These are phyloP conservation scores for Paramormyrops kingsleyae DNA, from an alignment of 2,113 vertebrate genomes.

Conservation along the genomic window DNA sequence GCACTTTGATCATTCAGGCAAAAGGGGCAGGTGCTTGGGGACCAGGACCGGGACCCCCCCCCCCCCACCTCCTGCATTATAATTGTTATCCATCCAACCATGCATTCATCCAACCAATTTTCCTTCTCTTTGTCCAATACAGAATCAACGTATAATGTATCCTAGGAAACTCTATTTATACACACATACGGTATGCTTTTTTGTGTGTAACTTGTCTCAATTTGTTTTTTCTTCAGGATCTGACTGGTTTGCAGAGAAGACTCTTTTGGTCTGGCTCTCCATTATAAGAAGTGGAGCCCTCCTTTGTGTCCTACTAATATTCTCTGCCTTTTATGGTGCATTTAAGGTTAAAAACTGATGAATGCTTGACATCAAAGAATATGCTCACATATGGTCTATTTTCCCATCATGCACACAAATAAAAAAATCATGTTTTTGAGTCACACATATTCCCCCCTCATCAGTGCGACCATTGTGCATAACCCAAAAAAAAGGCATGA, in stretches of 20 bases:
- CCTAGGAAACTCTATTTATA: not conserved
- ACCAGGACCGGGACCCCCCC: no score
- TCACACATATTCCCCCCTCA: not conserved
- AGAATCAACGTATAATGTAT: not conserved
- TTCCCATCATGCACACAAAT: not conserved
- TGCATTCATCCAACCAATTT: not conserved
- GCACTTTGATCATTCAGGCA: not conserved
- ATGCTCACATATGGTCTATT: not conserved
- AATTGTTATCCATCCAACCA: not conserved
- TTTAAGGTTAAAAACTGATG: not conserved
- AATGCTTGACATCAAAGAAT: not conserved
- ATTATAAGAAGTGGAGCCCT: not conserved
- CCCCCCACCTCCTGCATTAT: not conserved
- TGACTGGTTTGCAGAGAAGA: not conserved
- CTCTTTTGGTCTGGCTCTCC: not conserved
- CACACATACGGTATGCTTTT: not conserved
- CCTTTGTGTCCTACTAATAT: not conserved
- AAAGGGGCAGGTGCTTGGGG: not conserved
- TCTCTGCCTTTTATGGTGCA: not conserved
- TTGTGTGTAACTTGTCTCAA: not conserved
- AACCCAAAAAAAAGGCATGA: not conserved
- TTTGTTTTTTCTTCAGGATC: not conserved
- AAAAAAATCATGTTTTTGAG: not conserved
- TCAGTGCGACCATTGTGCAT: not conserved
- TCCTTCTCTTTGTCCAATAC: not conserved